Conservation (phyloP, 35 echinoderm and acorn worm genomes). For the Patiria miniata region DNA sequence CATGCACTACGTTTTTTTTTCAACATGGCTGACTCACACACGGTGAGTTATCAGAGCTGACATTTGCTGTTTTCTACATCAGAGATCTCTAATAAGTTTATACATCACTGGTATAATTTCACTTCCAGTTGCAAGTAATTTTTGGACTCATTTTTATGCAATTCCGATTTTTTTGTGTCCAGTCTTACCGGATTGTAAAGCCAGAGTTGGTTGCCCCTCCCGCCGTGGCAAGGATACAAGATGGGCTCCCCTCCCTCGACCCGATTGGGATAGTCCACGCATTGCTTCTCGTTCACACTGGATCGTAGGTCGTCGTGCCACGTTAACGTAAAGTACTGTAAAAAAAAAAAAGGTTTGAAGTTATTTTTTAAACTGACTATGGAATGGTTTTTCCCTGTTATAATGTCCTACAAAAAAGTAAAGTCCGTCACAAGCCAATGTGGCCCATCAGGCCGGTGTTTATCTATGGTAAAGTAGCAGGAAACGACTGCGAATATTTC, state of each 20-base stretch:
- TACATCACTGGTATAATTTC: no score
- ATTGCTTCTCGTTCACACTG: constrained; percentile 27
- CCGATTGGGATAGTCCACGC: constrained; percentile 72
- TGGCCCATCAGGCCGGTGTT: not conserved
- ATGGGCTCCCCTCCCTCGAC: constrained; percentile 55
- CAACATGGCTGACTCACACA: no score
- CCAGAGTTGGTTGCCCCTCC: constrained; percentile 90
- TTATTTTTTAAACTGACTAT: not conserved
- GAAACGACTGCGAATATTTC: no score
- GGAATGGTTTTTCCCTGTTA: not conserved
- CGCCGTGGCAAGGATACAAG: constrained; percentile 79
- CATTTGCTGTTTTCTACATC: no score
- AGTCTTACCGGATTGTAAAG: constrained; percentile 79
- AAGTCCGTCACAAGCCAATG: no score
- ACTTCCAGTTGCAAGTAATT: no score
- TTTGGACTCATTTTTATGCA: no score
- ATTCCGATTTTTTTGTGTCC: not conserved
- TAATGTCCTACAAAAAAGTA: not conserved
- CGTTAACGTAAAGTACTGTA: constrained; percentile 74
- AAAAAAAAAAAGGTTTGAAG: constrained; percentile 22
- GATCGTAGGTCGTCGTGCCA: constrained; percentile 94
- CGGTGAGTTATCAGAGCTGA: no score
- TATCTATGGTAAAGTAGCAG: not conserved
- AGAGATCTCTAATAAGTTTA: no score
- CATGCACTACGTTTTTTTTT: no score